Percentiles rank a stretch among this genome's conserved stretches.
Evolutionary conservation across 2,888 invertebrate species (phyloP).

Genomic region (Xestia c-nigrum): DNA sequence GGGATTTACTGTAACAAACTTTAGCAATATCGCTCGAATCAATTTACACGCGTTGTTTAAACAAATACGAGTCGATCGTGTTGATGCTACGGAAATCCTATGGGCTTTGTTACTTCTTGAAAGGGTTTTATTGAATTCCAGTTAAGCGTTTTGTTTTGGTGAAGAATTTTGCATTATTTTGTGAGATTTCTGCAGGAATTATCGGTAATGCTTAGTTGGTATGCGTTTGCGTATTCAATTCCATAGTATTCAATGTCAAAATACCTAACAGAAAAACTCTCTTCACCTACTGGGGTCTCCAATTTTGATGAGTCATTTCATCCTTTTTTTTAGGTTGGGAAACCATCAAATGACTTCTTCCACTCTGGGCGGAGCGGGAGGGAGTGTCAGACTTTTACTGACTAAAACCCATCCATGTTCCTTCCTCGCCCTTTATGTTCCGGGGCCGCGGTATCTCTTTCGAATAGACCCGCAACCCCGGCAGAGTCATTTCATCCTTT

Average conservation of each 20-base stretch:
- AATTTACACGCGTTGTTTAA: conserved; percentile 79
- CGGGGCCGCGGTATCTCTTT: no score
- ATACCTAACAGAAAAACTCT: neutral
- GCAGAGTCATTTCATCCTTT: neutral
- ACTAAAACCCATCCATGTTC: no score
- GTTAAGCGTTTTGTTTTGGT: conserved; percentile 12
- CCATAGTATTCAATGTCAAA: neutral
- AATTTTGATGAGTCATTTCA: neutral
- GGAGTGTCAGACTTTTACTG: no score
- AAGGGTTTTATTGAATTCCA: conserved; percentile 30
- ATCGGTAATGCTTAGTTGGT: neutral
- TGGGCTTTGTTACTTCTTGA: conserved; percentile 42
- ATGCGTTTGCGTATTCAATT: neutral
- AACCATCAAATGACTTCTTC: no score
- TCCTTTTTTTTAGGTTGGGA: no score
- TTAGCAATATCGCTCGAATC: conserved; percentile 82
- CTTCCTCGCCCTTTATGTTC: no score
- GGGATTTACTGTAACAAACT: conserved; percentile 81
- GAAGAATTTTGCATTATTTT: neutral
- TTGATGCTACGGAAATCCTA: conserved; percentile 54
- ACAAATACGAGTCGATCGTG: conserved; percentile 65
- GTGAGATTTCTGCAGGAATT: neutral
- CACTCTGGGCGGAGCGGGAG: no score
- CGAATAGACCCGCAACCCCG: no score
- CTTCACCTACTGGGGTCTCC: neutral